These are phyloP conservation scores for Leptopilina drosophilae DNA, from an alignment of 2,888 invertebrate species.

Conservation along the genomic window DNA sequence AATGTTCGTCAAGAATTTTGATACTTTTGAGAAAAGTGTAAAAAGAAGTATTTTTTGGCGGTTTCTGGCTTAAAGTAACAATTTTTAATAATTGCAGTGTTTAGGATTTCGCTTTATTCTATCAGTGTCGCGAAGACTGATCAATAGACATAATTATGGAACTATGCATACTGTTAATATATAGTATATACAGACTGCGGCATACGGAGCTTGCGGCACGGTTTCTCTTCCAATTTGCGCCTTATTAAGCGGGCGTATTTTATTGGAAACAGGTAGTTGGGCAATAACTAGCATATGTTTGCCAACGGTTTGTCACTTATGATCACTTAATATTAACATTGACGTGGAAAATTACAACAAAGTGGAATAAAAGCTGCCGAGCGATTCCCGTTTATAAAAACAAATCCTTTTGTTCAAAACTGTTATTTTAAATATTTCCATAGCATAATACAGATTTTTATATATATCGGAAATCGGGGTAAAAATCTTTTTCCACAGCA, in stretches of 20 bases:
- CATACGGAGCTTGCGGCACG: slow-evolving; percentile 39
- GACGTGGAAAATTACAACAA: slow-evolving; percentile 44
- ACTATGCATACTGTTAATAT: slow-evolving; percentile 59
- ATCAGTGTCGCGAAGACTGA: not conserved
- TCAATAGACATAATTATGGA: slow-evolving; percentile 60
- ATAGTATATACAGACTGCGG: not conserved
- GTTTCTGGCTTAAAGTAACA: not conserved
- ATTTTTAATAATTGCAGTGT: no score
- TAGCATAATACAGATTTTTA: no score
- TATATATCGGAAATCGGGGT: no score
- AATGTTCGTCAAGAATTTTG: no score
- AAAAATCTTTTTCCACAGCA: no score
- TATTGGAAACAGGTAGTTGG: slow-evolving; percentile 63
- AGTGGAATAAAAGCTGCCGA: not conserved
- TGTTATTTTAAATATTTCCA: no score
- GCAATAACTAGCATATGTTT: slow-evolving; percentile 52
- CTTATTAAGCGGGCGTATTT: slow-evolving; percentile 64
- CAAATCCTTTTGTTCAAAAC: no score
- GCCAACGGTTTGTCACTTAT: slow-evolving; percentile 45
- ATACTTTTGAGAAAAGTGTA: no score
- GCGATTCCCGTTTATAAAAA: no score
- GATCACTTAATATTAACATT: slow-evolving; percentile 33
- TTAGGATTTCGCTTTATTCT: not conserved
- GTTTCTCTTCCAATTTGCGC: slow-evolving; percentile 58
- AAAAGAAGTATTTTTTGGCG: no score